These are phyloP conservation scores for Drosophila littoralis DNA, from an alignment of 1,140 invertebrate genomes.

Conservation along the genomic window DNA sequence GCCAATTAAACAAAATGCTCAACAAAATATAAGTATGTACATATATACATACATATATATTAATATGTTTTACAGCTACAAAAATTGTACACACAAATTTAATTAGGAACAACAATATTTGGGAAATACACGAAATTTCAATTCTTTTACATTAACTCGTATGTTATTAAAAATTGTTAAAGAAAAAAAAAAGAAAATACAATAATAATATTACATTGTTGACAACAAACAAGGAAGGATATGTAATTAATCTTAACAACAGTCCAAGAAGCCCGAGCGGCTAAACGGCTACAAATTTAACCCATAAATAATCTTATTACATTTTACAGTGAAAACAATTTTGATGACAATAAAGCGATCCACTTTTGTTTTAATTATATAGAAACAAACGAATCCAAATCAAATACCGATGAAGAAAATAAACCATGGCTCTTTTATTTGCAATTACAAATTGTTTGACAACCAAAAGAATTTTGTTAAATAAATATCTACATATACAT, in stretches of 20 bases:
- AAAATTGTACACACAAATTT: conserved; percentile 4
- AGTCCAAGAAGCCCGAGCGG: conserved; percentile 52
- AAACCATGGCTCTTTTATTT: conserved; percentile 59
- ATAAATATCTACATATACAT: conserved; percentile 29
- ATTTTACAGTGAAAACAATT: conserved; percentile 64
- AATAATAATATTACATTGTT: conserved; percentile 1
- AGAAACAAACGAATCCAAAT: conserved; percentile 36
- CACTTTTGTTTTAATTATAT: conserved; percentile 46
- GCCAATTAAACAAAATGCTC: conserved; percentile 30
- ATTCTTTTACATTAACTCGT: conserved; percentile 16
- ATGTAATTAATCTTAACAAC: conserved; percentile 68
- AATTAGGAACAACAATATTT: conserved; percentile 15
- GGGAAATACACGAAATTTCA: conserved; percentile 16
- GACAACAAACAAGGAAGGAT: conserved; percentile 15
- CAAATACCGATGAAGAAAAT: conserved; percentile 15
- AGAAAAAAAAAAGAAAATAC: conserved; percentile 14
- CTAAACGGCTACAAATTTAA: conserved; percentile 52
- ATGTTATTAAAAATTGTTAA: conserved; percentile 51
- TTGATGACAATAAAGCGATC: conserved; percentile 71
- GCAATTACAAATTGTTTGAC: conserved; percentile 66
- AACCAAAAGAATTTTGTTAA: conserved; percentile 78
- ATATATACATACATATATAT: conserved; percentile 9
- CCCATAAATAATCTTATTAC: conserved; percentile 63
- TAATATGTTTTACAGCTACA: conserved; percentile 6
- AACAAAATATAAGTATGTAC: conserved; percentile 14